Base-by-base conservation (phyloP, 2,113 vertebrate genomes). In the Pyrgilauda ruficollis region DNA sequence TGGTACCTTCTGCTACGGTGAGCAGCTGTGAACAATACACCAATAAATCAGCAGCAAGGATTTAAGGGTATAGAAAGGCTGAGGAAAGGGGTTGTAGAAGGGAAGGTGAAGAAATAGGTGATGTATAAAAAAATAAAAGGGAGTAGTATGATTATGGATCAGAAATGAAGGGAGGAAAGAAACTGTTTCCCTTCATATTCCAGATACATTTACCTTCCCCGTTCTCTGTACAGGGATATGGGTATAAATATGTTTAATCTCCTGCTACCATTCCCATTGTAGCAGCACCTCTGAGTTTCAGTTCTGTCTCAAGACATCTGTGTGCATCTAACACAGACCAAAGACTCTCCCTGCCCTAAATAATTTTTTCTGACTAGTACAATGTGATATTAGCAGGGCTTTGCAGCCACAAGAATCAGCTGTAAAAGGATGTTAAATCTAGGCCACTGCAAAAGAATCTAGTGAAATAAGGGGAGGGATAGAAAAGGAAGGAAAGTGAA, bases 341-440 rank as follows among this genome's bases (percentile, higher is more conserved):
- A 61, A 64, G 64, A 75, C 56, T 64, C 66, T 72, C 88, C 47
- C 68, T 96, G 93, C 79, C 94, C 90, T 87, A 78, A 95, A 96
- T 93, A 93, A 46, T 79, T 93, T 93, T 84, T 93, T 83, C 72
- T 75, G 64, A 46, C 52, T 62, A 31, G 73, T 64, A 88, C 83
- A 90, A 75, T 93, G 53, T 46, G 33, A 21, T 76, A 87, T 72
- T 86, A 95, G 80, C 82, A 59, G 41, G 79, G 86, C 79, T 94
- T 93, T 96, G 90, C 93, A 94, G 84, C 79, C 82, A 59, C 80
- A 93, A 84, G 83, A 88, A 88, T 86, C 49, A 67, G 28, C 90
- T 90, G 79, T 33, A 61, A 92, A 93, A 92, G 73, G 92, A 78
- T 88, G 80, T 70, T 84, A 92, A 93, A 96, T 94, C 90, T 96